These are phyloP conservation scores for Ormyrus labotus DNA, from an alignment of 2,888 invertebrate species.

Conservation along the genomic window DNA sequence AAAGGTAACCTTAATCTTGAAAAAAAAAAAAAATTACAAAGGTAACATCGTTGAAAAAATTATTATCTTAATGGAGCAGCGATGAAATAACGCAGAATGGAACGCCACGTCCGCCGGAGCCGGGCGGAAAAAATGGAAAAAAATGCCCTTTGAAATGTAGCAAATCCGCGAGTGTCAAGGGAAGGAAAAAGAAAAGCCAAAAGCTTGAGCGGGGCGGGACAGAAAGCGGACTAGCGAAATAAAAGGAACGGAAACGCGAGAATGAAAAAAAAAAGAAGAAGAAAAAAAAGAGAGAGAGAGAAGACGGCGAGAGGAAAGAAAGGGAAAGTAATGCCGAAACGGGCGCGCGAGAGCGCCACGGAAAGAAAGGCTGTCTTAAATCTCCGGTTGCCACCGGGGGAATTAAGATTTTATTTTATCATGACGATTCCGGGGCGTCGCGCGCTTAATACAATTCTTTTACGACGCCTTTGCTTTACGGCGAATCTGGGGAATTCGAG, in stretches of 20 bases:
- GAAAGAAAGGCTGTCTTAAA: conserved; percentile 62
- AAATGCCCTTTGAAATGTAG: conserved; percentile 35
- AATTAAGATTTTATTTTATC: conserved; percentile 71
- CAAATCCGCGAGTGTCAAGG: conserved; percentile 8
- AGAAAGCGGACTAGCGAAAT: too few relatives aligned
- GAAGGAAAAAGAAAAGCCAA: not conserved
- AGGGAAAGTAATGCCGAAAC: not conserved
- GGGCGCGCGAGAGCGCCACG: conserved; percentile 32
- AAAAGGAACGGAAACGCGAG: not conserved
- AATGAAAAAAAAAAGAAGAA: not conserved
- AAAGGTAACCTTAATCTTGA: too few relatives aligned
- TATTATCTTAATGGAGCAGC: conserved; percentile 29
- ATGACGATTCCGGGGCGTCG: conserved; percentile 64
- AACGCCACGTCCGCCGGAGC: not conserved
- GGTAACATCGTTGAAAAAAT: conserved; percentile 15
- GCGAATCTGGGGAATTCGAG: conserved; percentile 62
- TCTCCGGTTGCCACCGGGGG: conserved; percentile 63
- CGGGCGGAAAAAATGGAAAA: not conserved
- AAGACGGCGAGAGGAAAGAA: not conserved
- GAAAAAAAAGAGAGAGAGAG: not conserved
- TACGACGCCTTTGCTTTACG: conserved; percentile 63
- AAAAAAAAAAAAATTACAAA: too few relatives aligned
- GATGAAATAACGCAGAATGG: not conserved
- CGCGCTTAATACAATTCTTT: conserved; percentile 68
- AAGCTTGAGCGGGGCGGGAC: too few relatives aligned